Conservation (phyloP, 2,113 vertebrate genomes). For the Dipodomys spectabilis region DNA sequence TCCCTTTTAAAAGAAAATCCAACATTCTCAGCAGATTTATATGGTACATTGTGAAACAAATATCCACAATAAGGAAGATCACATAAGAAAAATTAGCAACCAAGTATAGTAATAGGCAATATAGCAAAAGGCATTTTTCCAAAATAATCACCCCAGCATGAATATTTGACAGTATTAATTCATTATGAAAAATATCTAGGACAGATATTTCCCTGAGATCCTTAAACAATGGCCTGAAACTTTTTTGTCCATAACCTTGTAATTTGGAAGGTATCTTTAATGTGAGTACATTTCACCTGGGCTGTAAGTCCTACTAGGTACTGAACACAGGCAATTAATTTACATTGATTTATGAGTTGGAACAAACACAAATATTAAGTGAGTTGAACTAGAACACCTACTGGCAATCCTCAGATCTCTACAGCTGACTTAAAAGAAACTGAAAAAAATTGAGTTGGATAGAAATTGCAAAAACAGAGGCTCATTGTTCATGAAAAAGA, state of each 20-base stretch:
- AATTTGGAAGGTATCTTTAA: neutral
- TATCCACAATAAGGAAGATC: neutral
- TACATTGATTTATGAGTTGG: slow-evolving; percentile 31
- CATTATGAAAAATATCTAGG: slow-evolving; percentile 1
- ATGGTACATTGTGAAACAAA: neutral
- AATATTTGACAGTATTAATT: neutral
- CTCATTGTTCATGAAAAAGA: slow-evolving; percentile 42
- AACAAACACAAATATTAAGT: slow-evolving; percentile 29
- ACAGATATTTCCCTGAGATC: neutral
- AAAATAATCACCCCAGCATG: neutral
- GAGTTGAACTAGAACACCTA: neutral
- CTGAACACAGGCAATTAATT: neutral
- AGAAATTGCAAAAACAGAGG: slow-evolving; percentile 7
- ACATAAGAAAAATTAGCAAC: neutral
- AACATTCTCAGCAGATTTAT: neutral
- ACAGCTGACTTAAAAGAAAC: slow-evolving; percentile 41
- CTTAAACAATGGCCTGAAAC: slow-evolving; percentile 6
- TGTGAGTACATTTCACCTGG: neutral
- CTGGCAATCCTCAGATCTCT: neutral
- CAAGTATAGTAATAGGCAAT: neutral
- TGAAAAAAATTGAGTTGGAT: neutral
- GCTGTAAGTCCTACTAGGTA: neutral
- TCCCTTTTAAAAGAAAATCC: neutral
- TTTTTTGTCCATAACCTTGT: neutral
- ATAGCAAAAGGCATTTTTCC: neutral